Conservation (phyloP, 2,888 invertebrate genomes). For the Leptopilina drosophilae region DNA sequence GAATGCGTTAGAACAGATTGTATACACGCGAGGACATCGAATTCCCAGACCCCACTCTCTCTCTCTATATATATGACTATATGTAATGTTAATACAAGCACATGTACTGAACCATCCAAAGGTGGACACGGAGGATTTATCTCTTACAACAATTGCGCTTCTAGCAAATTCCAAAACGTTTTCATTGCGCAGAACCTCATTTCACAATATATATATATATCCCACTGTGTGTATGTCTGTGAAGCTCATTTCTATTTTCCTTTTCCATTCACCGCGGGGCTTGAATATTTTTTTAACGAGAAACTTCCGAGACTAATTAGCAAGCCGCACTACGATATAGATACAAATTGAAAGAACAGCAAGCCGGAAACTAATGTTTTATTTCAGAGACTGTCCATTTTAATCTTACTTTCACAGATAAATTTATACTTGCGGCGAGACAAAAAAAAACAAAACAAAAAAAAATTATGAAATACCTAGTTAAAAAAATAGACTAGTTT, state of each 20-base stretch:
- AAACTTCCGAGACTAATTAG: conserved; percentile 28
- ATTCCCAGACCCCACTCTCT: neutral
- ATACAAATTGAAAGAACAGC: neutral
- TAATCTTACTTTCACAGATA: neutral
- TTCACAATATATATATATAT: neutral
- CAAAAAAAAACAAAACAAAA: neutral
- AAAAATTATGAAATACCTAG: no score
- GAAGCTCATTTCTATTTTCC: conserved; percentile 20
- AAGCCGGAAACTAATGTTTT: conserved; percentile 12
- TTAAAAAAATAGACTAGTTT: no score
- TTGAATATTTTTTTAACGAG: conserved; percentile 29
- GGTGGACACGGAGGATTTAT: conserved; percentile 38
- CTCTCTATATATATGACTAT: neutral
- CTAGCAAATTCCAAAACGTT: conserved; percentile 1
- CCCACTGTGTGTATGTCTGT: neutral
- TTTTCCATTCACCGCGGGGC: conserved; percentile 13
- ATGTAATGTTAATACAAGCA: conserved; percentile 13
- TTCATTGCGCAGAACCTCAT: conserved; percentile 16
- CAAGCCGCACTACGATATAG: neutral
- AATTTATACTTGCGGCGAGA: neutral
- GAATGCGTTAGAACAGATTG: conserved; percentile 30
- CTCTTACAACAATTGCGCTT: conserved; percentile 30
- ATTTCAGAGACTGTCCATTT: neutral
- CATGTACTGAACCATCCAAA: conserved; percentile 30
- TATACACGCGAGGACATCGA: conserved; percentile 37